A percentile compares a stretch with the other conserved stretches of the same genome.
Conservation (phyloP, 2,113 vertebrate genomes). For the Atractosteus spatula region DNA sequence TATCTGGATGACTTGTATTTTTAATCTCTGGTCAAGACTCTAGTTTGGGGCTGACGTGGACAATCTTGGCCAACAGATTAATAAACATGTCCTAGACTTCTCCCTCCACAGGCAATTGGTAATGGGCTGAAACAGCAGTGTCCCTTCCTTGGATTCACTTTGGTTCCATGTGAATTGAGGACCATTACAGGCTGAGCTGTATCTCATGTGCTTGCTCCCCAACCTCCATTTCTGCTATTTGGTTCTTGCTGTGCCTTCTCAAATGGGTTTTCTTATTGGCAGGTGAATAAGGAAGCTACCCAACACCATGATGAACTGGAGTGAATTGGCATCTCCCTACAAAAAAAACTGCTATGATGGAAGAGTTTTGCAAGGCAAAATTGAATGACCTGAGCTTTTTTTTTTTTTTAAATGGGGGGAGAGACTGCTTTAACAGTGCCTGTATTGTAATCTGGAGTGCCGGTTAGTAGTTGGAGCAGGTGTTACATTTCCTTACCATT, state of each 20-base stretch:
- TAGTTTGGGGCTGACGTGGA: too few relatives aligned
- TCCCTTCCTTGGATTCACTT: not conserved
- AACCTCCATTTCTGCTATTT: conserved; percentile 16
- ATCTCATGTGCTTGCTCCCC: not conserved
- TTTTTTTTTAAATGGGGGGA: conserved; percentile 36
- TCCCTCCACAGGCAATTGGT: not conserved
- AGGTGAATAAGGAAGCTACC: conserved; percentile 87
- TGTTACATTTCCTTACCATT: conserved; percentile 56
- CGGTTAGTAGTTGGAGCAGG: conserved; percentile 66
- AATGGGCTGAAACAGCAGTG: too few relatives aligned
- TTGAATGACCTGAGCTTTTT: conserved; percentile 55
- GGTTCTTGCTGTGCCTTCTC: too few relatives aligned
- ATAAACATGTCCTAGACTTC: not conserved
- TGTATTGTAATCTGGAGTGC: conserved; percentile 73
- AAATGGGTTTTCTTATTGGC: conserved; percentile 12
- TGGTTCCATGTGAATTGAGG: not conserved
- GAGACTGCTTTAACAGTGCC: conserved; percentile 85
- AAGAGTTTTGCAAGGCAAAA: conserved; percentile 32
- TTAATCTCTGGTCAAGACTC: too few relatives aligned
- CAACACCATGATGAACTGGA: conserved; percentile 83
- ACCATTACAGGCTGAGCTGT: too few relatives aligned
- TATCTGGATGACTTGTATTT: too few relatives aligned
- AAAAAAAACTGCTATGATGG: conserved; percentile 4
- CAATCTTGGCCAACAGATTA: not conserved
- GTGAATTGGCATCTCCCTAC: conserved; percentile 20